phyloP scores from a whole-genome alignment of 2,888 invertebrate genomes.

The Patella pellucida region DNA sequence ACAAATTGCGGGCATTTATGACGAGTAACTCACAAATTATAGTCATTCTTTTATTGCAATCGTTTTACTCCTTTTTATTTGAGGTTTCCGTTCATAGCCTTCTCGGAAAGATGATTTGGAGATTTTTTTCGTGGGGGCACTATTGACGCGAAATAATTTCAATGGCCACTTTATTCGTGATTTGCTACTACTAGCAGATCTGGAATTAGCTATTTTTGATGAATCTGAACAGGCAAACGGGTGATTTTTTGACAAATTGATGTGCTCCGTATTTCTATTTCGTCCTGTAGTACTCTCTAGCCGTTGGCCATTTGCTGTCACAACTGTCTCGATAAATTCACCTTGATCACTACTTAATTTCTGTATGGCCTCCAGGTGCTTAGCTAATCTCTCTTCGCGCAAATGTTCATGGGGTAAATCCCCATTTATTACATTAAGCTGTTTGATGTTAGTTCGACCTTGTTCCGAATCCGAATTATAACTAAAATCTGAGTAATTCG shows the following conservation, averaged over 20 bases:
- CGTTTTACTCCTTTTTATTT: background rate
- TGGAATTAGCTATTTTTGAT: background rate
- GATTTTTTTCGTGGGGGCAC: background rate
- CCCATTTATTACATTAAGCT: conserved; percentile 1
- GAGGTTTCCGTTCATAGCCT: background rate
- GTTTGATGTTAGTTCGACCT: background rate
- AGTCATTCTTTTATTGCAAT: too few relatives aligned
- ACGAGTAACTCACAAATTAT: too few relatives aligned
- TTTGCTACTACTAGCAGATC: background rate
- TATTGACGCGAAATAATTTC: background rate
- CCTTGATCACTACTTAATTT: background rate
- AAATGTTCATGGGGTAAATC: background rate
- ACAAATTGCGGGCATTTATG: too few relatives aligned
- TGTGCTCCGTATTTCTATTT: too few relatives aligned
- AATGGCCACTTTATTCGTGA: background rate
- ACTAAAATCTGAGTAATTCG: too few relatives aligned
- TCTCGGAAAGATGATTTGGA: background rate
- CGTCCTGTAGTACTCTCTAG: background rate
- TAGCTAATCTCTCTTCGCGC: background rate
- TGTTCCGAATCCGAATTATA: too few relatives aligned
- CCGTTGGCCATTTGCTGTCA: background rate
- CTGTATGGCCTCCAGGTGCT: background rate
- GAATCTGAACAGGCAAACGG: background rate
- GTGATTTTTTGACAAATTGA: background rate
- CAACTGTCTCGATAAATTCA: background rate